Evolutionary conservation across 2,888 invertebrate genomes (phyloP).

Genomic region (Dilophus febrilis): DNA sequence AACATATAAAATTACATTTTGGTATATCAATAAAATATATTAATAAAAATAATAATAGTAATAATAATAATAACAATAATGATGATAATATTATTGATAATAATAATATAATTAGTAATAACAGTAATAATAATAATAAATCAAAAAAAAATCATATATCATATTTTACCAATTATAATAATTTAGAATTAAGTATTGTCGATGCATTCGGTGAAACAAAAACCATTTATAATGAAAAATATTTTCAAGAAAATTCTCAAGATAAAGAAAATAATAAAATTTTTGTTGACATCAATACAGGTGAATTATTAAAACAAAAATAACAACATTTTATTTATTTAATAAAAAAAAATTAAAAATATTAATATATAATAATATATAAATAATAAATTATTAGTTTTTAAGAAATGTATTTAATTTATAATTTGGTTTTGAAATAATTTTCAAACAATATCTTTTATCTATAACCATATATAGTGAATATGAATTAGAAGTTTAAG

Average conservation of each 20-base stretch:
- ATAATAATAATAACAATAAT: slow-evolving; percentile 2
- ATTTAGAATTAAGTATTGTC: slow-evolving; percentile 19
- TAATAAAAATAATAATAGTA: slow-evolving; percentile 5
- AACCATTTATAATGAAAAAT: background rate
- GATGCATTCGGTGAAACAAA: background rate
- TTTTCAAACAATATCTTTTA: too few species aligned
- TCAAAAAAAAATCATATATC: slow-evolving; percentile 14
- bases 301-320: slow-evolving; percentile 2
- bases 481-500: too few species aligned
- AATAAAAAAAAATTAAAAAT: too few species aligned
- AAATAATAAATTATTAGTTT: too few species aligned
- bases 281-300: slow-evolving; percentile 5
- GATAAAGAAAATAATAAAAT: slow-evolving; percentile 6
- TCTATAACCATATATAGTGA: too few species aligned
- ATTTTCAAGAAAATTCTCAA: slow-evolving; percentile 1
- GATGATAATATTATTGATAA: slow-evolving; percentile 16
- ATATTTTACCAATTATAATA: slow-evolving; percentile 26
- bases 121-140: slow-evolving; percentile 15
- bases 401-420: too few species aligned
- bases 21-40: slow-evolving; percentile 12
- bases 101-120: too few species aligned
- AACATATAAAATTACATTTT: slow-evolving; percentile 68
- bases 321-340: too few species aligned
- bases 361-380: too few species aligned
- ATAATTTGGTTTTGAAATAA: too few species aligned